Base-by-base conservation (phyloP, 2,888 invertebrate genomes). In the Pristionchus mayeri region DNA sequence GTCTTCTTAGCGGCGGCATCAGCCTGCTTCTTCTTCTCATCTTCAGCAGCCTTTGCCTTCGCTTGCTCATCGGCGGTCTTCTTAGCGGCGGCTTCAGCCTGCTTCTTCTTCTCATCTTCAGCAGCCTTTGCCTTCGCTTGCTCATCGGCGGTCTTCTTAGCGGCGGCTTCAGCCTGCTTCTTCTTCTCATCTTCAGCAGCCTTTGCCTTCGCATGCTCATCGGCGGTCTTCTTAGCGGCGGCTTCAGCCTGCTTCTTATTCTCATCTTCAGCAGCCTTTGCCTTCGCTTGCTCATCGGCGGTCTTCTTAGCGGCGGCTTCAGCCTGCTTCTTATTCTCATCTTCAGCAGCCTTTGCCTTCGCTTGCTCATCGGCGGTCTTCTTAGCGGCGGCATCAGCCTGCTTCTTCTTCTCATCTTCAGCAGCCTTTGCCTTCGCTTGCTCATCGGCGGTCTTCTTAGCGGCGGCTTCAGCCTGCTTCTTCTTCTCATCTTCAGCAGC, bases 1-100 rank as follows among this genome's bases (percentile, higher is more conserved):
- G 57, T 57, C 57, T 57, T 57, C 57, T 57, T 57, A n/a, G n/a
- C n/a, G 7, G 57, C 57, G n/a, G n/a, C n/a, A 11, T 57, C 57
- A 57, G 24, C 57, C 24, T 57, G 11, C 7, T 21, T 21, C 57
- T 57, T 57, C 57, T 57, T 57, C 57, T 57, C 21, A 13, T 21
- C 57, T 4, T 21, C 57, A 21, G 57, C 57, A 4, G 21, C 57
- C 44, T 44, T 44, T n/a, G n/a, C n/a, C n/a, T n/a, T n/a, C n/a
- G n/a, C n/a, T 13, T 44, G 44, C 21, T 57, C 57, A 7, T 57
- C 57, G 57, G 21, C 9, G 11, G 7, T 57, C 57, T 57, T 57
- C 57, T 57, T 57, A 11, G 57, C 57, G 21, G 21, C 57, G 21
- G 24, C 57, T 11, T 57, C 57, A 11, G 7, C 57, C 9, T 6